Percentiles rank a stretch among this genome's conserved stretches.
These are phyloP conservation scores for Lordiphosa collinella DNA, from an alignment of 1,140 invertebrate genomes.

Conservation along the genomic window DNA sequence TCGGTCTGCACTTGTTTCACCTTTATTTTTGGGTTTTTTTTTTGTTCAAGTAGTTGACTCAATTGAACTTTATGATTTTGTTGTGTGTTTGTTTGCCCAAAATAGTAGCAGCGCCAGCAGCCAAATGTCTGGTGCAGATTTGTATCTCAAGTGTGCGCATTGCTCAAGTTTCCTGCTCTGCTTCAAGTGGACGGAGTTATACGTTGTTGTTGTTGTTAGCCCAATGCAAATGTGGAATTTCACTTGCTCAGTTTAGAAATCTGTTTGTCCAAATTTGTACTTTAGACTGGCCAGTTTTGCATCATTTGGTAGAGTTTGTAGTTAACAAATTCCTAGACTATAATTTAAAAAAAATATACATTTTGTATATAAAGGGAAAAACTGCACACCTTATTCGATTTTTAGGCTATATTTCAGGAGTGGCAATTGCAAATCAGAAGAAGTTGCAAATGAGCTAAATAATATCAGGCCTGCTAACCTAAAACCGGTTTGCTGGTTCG, in stretches of 20 bases:
- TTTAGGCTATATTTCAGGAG: too few relatives aligned
- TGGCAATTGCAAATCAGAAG: too few relatives aligned
- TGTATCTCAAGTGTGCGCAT: slow-evolving; percentile 58
- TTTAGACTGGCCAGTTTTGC: neutral
- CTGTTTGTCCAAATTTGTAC: slow-evolving; percentile 10
- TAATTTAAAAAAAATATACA: too few relatives aligned
- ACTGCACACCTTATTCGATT: too few relatives aligned
- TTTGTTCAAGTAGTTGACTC: slow-evolving; percentile 38
- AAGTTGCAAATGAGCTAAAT: too few relatives aligned
- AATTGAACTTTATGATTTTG: slow-evolving; percentile 52
- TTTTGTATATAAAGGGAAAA: too few relatives aligned
- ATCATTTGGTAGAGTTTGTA: too few relatives aligned
- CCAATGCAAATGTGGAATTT: slow-evolving; percentile 46
- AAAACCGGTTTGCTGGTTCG: too few relatives aligned
- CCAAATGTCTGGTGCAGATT: slow-evolving; percentile 23
- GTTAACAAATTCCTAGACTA: too few relatives aligned
- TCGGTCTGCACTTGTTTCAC: slow-evolving; percentile 36
- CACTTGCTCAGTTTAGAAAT: slow-evolving; percentile 25
- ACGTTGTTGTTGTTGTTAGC: slow-evolving; percentile 23
- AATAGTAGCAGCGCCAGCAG: slow-evolving; percentile 24
- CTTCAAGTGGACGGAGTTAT: slow-evolving; percentile 55
- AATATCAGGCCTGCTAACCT: too few relatives aligned
- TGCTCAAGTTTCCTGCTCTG: slow-evolving; percentile 68
- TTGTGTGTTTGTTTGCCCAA: slow-evolving; percentile 42
- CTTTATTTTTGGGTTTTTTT: slow-evolving; percentile 17